Conservation (phyloP, 2,888 invertebrate genomes). For the Peribatodes rhomboidaria region DNA sequence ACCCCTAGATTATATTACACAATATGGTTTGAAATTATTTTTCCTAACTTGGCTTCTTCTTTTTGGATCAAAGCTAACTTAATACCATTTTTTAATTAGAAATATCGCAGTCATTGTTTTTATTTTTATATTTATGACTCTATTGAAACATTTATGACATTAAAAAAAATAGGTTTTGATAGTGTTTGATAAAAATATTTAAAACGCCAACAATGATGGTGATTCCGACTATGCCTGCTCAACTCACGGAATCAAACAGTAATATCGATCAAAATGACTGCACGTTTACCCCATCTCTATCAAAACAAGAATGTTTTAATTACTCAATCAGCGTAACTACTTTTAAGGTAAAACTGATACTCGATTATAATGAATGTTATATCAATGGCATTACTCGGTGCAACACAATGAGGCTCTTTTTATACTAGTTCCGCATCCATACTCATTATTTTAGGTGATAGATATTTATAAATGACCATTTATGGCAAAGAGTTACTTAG, state of each 20-base stretch:
- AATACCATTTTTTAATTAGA: too few species aligned
- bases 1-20: too few species aligned
- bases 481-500: conserved; percentile 18
- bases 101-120: too few species aligned
- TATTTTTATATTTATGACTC: too few species aligned
- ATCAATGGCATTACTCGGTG: conserved; percentile 34
- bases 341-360: conserved; percentile 42
- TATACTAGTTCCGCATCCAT: conserved; percentile 27
- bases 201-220: too few species aligned
- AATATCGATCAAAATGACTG: background rate
- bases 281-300: conserved; percentile 8
- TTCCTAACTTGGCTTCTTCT: too few species aligned
- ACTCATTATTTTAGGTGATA: conserved; percentile 5
- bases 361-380: conserved; percentile 17
- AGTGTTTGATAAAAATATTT: too few species aligned
- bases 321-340: conserved; percentile 40
- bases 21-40: too few species aligned
- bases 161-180: too few species aligned
- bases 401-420: conserved; percentile 31
- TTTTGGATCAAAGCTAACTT: too few species aligned
- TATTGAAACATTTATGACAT: too few species aligned
- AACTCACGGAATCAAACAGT: background rate
- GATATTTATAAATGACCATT: conserved; percentile 33
- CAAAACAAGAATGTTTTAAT: conserved; percentile 27
- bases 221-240: background rate